Conservation (phyloP, 2,113 vertebrate species). For the Seriola aureovittata region DNA sequence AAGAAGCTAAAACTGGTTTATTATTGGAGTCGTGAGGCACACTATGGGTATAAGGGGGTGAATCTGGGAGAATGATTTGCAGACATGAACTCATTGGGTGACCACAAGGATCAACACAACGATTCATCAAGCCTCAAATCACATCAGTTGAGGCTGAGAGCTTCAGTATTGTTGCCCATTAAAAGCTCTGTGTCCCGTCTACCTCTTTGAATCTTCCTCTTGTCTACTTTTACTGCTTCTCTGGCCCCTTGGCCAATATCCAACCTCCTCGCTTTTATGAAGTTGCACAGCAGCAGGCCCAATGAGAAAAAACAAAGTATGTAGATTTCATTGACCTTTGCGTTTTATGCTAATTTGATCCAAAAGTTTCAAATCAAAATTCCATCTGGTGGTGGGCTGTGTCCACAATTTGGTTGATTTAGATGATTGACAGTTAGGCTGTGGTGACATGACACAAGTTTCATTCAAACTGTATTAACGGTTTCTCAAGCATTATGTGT, state of each 20-base stretch:
- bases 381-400: neutral
- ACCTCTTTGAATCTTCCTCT: constrained; percentile 59
- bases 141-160: constrained; percentile 71
- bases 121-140: constrained; percentile 73
- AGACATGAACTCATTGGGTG: constrained; percentile 51
- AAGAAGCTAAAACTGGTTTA: constrained; percentile 57
- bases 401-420: too few species aligned
- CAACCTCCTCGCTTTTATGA: constrained; percentile 39
- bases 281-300: constrained; percentile 24
- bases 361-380: neutral
- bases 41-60: constrained; percentile 29
- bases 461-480: constrained; percentile 16
- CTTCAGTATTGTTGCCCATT: constrained; percentile 60
- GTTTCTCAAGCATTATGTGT: constrained; percentile 20
- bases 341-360: neutral
- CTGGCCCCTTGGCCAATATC: constrained; percentile 21
- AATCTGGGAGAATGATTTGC: constrained; percentile 59
- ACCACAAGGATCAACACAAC: constrained; percentile 60
- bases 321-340: neutral
- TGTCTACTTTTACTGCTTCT: constrained; percentile 52
- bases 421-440: too few species aligned
- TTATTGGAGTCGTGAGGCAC: constrained; percentile 40
- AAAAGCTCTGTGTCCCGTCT: constrained; percentile 51
- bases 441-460: neutral
- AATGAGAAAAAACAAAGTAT: constrained; percentile 28